A percentile compares a stretch with the other conserved stretches of the same genome.
These are phyloP conservation scores for Coenonympha arcania DNA, from an alignment of 2,888 invertebrate genomes.

Conservation along the genomic window DNA sequence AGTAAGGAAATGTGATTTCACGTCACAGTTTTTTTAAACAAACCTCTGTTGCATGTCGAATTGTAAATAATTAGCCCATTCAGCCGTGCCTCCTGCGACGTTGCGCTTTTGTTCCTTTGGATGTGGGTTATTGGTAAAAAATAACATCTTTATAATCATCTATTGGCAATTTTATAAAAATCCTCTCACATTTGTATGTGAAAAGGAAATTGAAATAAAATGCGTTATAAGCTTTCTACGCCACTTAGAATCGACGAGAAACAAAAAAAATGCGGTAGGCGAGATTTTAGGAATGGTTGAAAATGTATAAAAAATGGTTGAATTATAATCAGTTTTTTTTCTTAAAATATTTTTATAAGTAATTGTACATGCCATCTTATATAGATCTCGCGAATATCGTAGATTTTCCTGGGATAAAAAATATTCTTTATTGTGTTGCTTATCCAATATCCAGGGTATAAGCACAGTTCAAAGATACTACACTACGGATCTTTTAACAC, in stretches of 20 bases:
- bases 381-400: no score
- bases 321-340: no score
- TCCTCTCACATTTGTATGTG: neutral
- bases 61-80: constrained; percentile 72
- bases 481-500: no score
- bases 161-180: neutral
- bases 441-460: no score
- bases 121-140: constrained; percentile 40
- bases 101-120: constrained; percentile 59
- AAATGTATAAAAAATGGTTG: no score
- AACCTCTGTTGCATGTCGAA: constrained; percentile 62
- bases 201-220: neutral
- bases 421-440: no score
- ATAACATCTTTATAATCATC: constrained; percentile 18
- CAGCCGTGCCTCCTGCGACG: constrained; percentile 58
- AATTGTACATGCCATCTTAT: no score
- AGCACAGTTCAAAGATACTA: no score
- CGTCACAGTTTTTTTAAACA: constrained; percentile 63
- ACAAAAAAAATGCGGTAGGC: neutral
- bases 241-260: neutral
- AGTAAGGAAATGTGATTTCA: constrained; percentile 72
- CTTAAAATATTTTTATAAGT: no score
- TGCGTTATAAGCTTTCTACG: neutral
- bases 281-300: neutral
- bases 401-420: no score